Evolutionary conservation across 2,888 invertebrate species (phyloP).

Genomic region (Gerris lacustris): DNA sequence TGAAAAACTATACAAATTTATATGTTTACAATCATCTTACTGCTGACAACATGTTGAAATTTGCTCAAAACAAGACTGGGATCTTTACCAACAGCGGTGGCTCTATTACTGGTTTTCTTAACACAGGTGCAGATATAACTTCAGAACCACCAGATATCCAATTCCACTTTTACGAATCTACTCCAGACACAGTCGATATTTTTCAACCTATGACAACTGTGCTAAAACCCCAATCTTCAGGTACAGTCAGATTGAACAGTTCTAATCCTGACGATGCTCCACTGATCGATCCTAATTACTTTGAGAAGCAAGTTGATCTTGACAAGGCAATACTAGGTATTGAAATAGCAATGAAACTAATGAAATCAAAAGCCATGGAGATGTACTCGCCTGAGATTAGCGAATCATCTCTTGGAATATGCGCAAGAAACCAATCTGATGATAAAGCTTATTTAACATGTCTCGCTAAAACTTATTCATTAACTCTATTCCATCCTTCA

Average conservation of each 20-base stretch:
- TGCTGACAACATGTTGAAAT: conserved; percentile 10
- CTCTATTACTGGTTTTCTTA: not conserved
- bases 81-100: conserved; percentile 8
- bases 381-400: conserved; percentile 1
- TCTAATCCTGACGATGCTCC: conserved; percentile 12
- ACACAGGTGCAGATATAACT: not conserved
- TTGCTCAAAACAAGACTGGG: conserved; percentile 8
- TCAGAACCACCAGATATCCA: conserved; percentile 8
- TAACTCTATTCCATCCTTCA: conserved; percentile 17
- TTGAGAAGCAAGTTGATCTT: conserved; percentile 5
- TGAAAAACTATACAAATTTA: conserved; percentile 8
- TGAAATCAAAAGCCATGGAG: conserved; percentile 13
- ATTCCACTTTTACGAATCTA: not conserved
- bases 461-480: conserved; percentile 9
- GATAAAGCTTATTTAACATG: conserved; percentile 9
- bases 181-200: not conserved
- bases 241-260: conserved; percentile 9
- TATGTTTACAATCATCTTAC: not conserved
- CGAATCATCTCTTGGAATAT: not conserved
- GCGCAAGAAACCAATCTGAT: not conserved
- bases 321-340: conserved; percentile 9
- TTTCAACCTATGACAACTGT: not conserved
- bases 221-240: conserved; percentile 13
- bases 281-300: conserved; percentile 16
- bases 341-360: not conserved